phyloP scores from a whole-genome alignment of 1,140 invertebrate genomes.

The Rhagoletis pomonella region DNA sequence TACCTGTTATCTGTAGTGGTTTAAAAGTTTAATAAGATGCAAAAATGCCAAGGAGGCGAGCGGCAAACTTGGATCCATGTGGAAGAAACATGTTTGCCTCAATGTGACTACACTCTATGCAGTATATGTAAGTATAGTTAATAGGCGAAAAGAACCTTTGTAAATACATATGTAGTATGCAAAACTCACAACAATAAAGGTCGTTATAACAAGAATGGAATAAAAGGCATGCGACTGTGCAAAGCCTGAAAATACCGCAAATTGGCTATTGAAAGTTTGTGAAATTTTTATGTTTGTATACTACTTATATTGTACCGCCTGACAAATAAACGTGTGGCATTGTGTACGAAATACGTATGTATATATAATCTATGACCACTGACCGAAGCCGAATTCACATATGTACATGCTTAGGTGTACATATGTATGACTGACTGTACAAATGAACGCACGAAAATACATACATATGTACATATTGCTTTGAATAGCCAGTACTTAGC shows the following conservation, averaged over 20 bases:
- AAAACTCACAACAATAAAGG: conserved; percentile 7
- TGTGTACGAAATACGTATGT: background rate
- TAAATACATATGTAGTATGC: background rate
- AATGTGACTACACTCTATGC: conserved; percentile 49
- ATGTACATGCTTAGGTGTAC: too few relatives aligned
- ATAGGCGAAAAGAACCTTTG: background rate
- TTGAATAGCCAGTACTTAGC: background rate
- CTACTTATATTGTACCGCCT: background rate
- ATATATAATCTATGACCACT: background rate
- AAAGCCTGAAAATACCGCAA: conserved; percentile 9
- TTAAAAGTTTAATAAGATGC: conserved; percentile 42
- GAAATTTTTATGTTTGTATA: background rate
- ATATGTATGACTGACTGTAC: too few relatives aligned
- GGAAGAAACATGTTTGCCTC: conserved; percentile 39
- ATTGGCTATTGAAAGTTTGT: background rate
- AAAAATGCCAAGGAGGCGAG: conserved; percentile 36
- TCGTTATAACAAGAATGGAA: background rate
- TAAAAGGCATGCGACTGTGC: conserved; percentile 9
- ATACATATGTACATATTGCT: background rate
- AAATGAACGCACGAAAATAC: background rate
- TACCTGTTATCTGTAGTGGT: conserved; percentile 20
- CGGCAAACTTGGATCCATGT: conserved; percentile 31
- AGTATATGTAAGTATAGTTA: background rate
- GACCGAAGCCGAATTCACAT: too few relatives aligned
- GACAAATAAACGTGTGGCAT: background rate